A percentile compares a stretch with the other conserved stretches of the same genome.
phyloP scores from a whole-genome alignment of 2,888 invertebrate genomes.

The Tetragnatha montana region DNA sequence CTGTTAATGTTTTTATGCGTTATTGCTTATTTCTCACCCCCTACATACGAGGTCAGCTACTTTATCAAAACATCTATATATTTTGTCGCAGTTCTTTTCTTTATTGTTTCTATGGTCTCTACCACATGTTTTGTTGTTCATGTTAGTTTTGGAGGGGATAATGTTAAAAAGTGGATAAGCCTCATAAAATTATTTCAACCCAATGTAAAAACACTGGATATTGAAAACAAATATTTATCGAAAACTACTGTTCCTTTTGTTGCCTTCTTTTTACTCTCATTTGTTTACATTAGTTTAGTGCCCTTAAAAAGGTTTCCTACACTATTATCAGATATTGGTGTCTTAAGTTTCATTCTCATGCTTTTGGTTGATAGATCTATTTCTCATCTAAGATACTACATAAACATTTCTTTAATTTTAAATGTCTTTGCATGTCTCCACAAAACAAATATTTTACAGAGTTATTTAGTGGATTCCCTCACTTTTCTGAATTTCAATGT shows the following conservation, averaged over 20 bases:
- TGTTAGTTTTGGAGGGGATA: conserved; percentile 57
- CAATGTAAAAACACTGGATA: conserved; percentile 43
- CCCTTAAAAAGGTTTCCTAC: conserved; percentile 28
- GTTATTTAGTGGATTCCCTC: conserved; percentile 8
- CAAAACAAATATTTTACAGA: conserved; percentile 52
- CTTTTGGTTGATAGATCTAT: conserved; percentile 62
- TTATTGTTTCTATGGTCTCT: conserved; percentile 45
- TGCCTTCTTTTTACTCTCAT: conserved; percentile 47
- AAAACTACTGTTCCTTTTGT: conserved; percentile 47
- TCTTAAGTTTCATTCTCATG: conserved; percentile 58
- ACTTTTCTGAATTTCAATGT: conserved; percentile 56
- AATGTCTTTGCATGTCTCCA: conserved; percentile 55
- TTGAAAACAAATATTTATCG: conserved; percentile 48
- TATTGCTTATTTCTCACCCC: neutral
- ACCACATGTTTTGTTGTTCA: conserved; percentile 58
- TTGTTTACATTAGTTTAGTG: conserved; percentile 34
- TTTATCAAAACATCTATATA: conserved; percentile 16
- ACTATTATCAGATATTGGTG: conserved; percentile 30
- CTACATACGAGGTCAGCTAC: conserved; percentile 15
- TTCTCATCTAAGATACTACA: conserved; percentile 47
- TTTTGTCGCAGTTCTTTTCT: conserved; percentile 31
- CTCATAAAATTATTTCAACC: conserved; percentile 63
- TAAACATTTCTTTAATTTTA: conserved; percentile 59
- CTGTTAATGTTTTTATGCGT: conserved; percentile 19
- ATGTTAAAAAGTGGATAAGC: conserved; percentile 59